phyloP scores from a whole-genome alignment of 2,797 vertebrate species.

The Danio choprae region DNA sequence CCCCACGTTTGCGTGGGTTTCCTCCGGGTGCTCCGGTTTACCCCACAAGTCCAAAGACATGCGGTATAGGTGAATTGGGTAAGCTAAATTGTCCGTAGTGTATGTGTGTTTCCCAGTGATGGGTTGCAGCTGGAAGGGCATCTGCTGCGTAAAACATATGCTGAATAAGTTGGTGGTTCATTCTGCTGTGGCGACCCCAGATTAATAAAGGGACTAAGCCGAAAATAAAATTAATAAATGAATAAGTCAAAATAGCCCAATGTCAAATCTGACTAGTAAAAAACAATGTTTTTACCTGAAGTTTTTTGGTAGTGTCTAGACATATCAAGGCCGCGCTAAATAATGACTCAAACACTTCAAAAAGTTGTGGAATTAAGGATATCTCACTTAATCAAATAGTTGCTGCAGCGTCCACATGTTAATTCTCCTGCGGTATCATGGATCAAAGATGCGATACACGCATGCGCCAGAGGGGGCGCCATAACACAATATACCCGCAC shows the following conservation, averaged over 20 bases:
- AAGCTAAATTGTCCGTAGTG: no score
- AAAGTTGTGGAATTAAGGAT: neutral
- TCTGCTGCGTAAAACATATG: no score
- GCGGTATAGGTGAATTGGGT: no score
- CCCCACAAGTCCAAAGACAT: no score
- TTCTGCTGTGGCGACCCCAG: no score
- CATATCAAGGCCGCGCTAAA: neutral
- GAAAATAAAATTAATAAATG: no score
- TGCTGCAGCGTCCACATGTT: constrained; percentile 11
- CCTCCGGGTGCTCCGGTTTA: no score
- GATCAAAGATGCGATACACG: neutral
- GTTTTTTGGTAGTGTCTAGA: neutral
- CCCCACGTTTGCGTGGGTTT: no score
- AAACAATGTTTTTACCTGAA: neutral
- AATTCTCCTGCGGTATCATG: constrained; percentile 21
- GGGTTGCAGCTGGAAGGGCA: no score
- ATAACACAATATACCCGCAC: neutral
- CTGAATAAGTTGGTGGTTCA: no score
- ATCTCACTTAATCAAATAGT: neutral
- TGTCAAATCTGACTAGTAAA: neutral
- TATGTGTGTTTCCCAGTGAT: no score
- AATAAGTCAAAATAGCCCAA: neutral
- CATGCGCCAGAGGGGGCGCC: neutral
- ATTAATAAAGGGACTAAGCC: no score
- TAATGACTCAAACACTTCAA: neutral